Conservation (phyloP, 2,113 vertebrate species). For the Pardalotus punctatus region DNA sequence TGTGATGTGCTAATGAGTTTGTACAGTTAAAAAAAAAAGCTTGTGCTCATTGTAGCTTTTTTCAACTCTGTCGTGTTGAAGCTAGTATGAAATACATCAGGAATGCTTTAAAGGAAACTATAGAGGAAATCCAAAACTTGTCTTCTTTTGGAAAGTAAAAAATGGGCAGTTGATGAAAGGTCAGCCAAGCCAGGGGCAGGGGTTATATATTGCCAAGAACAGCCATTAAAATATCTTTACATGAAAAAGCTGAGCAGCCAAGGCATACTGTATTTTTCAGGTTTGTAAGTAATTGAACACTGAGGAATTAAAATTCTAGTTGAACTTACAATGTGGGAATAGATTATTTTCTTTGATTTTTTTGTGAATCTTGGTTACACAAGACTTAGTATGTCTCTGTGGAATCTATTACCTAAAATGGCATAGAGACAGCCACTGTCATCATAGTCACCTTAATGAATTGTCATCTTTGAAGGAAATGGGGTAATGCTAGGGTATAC, state of each 20-base stretch:
- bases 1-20: background rate
- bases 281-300: background rate
- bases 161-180: background rate
- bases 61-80: background rate
- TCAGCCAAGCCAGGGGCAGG: background rate
- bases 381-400: background rate
- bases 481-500: background rate
- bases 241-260: background rate
- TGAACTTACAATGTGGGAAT: background rate
- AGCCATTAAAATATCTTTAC: background rate
- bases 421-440: background rate
- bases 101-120: background rate
- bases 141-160: background rate
- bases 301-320: background rate
- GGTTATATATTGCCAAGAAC: background rate
- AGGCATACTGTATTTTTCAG: background rate
- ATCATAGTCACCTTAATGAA: background rate
- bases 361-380: background rate
- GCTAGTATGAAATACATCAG: background rate
- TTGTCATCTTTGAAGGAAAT: background rate
- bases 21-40: background rate
- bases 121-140: background rate
- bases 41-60: background rate
- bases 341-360: background rate
- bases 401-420: background rate